Conservation (phyloP, 2,113 vertebrate species). For the Ariopsis seemanni region DNA sequence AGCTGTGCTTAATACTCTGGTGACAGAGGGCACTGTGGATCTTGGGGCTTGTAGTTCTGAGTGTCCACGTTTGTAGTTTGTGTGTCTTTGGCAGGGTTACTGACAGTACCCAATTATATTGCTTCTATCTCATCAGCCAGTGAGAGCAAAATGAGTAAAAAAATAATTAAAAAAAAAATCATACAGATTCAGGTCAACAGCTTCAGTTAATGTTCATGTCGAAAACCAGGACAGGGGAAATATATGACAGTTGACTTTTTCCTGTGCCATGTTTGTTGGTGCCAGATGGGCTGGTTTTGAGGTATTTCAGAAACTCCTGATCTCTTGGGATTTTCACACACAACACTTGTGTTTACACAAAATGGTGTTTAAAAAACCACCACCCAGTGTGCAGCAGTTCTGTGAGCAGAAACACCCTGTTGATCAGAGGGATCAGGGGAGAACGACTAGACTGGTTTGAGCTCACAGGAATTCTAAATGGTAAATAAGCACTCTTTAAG, state of each 20-base stretch:
- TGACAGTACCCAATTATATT: background rate
- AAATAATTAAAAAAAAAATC: background rate
- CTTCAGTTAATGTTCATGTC: background rate
- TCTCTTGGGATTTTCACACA: background rate
- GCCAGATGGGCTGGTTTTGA: background rate
- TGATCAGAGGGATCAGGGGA: background rate
- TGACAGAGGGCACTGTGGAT: too few species aligned
- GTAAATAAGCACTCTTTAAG: background rate
- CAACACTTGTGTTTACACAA: background rate
- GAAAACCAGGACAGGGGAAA: background rate
- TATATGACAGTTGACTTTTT: background rate
- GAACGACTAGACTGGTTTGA: background rate
- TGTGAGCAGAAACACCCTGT: background rate
- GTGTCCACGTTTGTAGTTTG: too few species aligned
- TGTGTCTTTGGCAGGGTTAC: too few species aligned
- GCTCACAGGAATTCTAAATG: background rate
- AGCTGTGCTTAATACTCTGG: too few species aligned
- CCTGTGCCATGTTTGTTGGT: background rate
- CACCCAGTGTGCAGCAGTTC: background rate
- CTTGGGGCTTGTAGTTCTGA: too few species aligned
- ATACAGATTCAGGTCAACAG: background rate
- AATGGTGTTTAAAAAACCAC: background rate
- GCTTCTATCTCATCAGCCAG: background rate
- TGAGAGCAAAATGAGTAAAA: background rate
- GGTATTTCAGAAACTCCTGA: background rate